Conservation (phyloP, 2,797 vertebrate genomes). For the Phoxinus dragarum region DNA sequence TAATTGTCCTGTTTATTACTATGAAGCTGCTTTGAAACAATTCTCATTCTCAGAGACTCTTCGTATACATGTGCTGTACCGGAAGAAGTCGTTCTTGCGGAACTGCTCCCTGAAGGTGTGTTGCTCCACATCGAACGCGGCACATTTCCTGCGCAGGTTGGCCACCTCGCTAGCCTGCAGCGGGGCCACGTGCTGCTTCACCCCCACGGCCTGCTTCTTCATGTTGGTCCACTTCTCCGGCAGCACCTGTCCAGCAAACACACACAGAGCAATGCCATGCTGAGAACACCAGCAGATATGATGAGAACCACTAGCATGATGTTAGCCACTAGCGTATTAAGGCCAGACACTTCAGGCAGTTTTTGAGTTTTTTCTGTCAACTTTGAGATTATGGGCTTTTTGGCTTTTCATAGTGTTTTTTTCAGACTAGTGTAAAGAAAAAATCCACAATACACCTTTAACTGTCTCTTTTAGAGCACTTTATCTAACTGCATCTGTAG, state of each 20-base stretch:
- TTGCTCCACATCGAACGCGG: conserved; percentile 84
- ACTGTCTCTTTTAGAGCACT: too few species aligned
- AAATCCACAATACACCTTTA: too few species aligned
- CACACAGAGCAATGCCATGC: not conserved
- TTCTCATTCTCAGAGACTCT: not conserved
- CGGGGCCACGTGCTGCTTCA: conserved; percentile 90
- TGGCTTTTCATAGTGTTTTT: too few species aligned
- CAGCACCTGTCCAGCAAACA: conserved; percentile 80
- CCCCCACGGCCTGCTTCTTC: conserved; percentile 83
- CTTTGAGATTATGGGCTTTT: too few species aligned
- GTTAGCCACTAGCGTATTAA: not conserved
- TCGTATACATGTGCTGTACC: conserved; percentile 71
- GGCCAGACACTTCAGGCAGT: too few species aligned
- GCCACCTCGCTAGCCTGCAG: conserved; percentile 87
- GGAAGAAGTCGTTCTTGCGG: conserved; percentile 84
- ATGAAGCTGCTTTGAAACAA: not conserved
- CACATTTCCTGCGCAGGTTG: conserved; percentile 81
- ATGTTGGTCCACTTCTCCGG: conserved; percentile 90
- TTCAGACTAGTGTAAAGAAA: too few species aligned
- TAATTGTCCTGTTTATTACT: not conserved
- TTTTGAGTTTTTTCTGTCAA: too few species aligned
- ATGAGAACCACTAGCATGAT: not conserved
- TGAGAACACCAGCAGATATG: not conserved
- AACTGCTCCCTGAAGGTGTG: conserved; percentile 85
- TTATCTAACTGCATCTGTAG: too few species aligned